A percentile compares a stretch with the other conserved stretches of the same genome.
phyloP scores from a whole-genome alignment of 2,888 invertebrate species.

The Leptogaster cylindrica region DNA sequence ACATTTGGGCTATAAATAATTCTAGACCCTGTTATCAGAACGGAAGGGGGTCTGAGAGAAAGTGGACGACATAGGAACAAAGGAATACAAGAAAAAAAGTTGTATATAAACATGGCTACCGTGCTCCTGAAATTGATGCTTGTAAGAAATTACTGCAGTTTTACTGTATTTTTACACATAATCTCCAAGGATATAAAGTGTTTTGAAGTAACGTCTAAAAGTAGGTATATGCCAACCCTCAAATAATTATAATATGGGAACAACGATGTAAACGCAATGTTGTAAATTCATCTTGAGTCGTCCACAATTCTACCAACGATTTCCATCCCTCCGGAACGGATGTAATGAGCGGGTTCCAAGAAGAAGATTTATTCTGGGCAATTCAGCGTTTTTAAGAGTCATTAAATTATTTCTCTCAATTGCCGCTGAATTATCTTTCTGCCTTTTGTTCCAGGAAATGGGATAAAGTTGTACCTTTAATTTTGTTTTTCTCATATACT shows the following conservation, averaged over 20 bases:
- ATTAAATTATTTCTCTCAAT: constrained; percentile 34
- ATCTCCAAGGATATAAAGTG: constrained; percentile 38
- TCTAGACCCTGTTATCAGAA: constrained; percentile 32
- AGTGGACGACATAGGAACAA: neutral
- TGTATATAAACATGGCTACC: constrained; percentile 16
- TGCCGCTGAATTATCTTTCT: constrained; percentile 1
- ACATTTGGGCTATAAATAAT: constrained; percentile 48
- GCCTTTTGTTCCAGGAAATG: too few species aligned
- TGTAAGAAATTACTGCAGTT: constrained; percentile 44
- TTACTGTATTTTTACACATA: constrained; percentile 45
- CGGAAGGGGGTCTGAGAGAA: neutral
- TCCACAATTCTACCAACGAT: neutral
- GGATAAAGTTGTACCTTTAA: neutral
- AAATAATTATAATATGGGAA: constrained; percentile 18
- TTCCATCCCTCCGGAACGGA: neutral
- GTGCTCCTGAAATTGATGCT: constrained; percentile 36
- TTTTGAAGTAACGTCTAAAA: constrained; percentile 12
- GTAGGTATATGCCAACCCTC: constrained; percentile 10
- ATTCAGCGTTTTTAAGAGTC: constrained; percentile 23
- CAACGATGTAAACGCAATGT: constrained; percentile 11
- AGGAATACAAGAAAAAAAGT: neutral
- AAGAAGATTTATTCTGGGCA: constrained; percentile 7
- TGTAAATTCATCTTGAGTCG: constrained; percentile 35
- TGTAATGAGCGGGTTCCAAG: constrained; percentile 17
- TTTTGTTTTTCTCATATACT: neutral